Base-by-base conservation (phyloP, 64 coral and sea anemone species). In the Porites australiensis region DNA sequence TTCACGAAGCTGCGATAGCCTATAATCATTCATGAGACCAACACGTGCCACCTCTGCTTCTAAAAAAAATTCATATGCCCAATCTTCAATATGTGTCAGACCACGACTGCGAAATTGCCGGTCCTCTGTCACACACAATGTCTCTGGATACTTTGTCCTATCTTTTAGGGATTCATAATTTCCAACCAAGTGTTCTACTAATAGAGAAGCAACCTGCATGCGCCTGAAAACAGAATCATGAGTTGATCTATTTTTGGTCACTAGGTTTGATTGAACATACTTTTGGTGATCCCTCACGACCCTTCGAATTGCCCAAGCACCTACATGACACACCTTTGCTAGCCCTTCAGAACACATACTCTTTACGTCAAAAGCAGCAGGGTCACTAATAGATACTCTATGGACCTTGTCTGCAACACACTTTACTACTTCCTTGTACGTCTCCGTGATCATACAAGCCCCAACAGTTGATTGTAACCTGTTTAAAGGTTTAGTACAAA, bases 61-160 rank as follows among this genome's bases (percentile, higher is more conserved):
- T 6, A 93, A 15, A 78, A 93, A 87, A 43, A 93, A 93, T 45
- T 88, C 91, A 88, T 82, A 94, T 27, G 53, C 86, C 2, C 0
- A 21, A 43, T 94, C 86, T 16, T 94, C 86, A 49, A 94, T 94
- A 19, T 94, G 92, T 0, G 47, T 13, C 3, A 94, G 65, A 1
- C 86, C 92, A 48, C 19, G 7, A 12, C 9, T 64, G 4, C 75
- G 4, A 37, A 46, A 88, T 18, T 94, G 85, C 20, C 62, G 80
- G 8, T 94, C 86, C 60, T 94, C 86, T 60, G 77, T 88, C 8
- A 81, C 64, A 22, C 0, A 2, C 10, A 94, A 46, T 8, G 92
- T 88, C 27, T 88, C 54, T 27, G 21, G 27, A 77, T 75, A 88
- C 0, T 47, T 83, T 13, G 63, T 74, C 10, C 12, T 46, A 0